Percentiles rank a stretch among this genome's conserved stretches.
Conservation (phyloP, 2,888 invertebrate species). For the Pedicia rivosa region DNA sequence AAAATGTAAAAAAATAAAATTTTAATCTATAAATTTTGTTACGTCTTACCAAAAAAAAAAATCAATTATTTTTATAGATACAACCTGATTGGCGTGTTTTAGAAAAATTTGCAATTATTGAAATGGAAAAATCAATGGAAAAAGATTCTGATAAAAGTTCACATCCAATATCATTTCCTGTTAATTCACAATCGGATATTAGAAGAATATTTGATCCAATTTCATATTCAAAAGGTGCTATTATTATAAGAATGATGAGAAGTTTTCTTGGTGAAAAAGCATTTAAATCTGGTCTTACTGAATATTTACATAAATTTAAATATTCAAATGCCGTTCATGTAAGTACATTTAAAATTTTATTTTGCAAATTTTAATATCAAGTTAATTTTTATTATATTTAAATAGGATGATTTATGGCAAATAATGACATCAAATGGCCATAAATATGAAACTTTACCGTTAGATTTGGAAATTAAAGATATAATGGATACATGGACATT, state of each 20-base stretch:
- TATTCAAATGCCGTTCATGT: conserved; percentile 43
- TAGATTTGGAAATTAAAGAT: conserved; percentile 33
- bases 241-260: conserved; percentile 55
- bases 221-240: conserved; percentile 57
- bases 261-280: conserved; percentile 46
- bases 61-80: conserved; percentile 23
- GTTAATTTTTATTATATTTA: background rate
- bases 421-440: conserved; percentile 41
- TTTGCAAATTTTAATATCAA: background rate
- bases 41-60: background rate
- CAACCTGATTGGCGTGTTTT: conserved; percentile 41
- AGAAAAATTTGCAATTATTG: conserved; percentile 37
- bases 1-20: conserved; percentile 19
- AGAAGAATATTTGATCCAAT: conserved; percentile 52
- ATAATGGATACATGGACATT: conserved; percentile 54
- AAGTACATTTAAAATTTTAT: conserved; percentile 17
- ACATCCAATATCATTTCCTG: conserved; percentile 46
- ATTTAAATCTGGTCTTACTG: conserved; percentile 36
- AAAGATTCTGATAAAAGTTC: conserved; percentile 44
- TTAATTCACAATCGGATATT: conserved; percentile 43
- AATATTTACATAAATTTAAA: conserved; percentile 34
- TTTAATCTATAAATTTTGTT: background rate
- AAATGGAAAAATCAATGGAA: conserved; percentile 38
- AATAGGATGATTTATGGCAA: conserved; percentile 43
- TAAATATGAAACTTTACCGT: conserved; percentile 24